Evolutionary conservation across 1,140 invertebrate species (phyloP), one percentile per base, ranked within the genome.

Genomic region (Conus ventricosus): DNA sequence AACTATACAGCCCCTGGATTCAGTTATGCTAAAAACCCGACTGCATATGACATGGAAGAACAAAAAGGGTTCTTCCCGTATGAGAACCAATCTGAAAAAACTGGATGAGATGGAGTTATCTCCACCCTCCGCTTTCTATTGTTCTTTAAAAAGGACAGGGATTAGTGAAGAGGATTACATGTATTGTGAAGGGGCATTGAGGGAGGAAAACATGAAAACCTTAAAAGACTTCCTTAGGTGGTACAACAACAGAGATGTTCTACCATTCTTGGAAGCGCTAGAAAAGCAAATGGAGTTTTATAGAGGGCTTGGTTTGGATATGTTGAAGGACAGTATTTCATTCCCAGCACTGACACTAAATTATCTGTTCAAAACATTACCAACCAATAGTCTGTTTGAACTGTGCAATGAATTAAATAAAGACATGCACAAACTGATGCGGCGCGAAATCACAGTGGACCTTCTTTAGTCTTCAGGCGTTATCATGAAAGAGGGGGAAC

Each of bases 1-100:
- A 75, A 88, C 25, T 92, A 84, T 78, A 55, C 91, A 15, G 88
- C 91, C 20, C 90, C 92, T 0, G 90, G 90, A 60, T 84, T 84
- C 10, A 39, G 20, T 13, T 91, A 91, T 51, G n/a, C 76, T 23
- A 63, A 87, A 39, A 92, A 91, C 85, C 63, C 91, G 7, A 90
- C 89, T 27, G 90, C 92, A 0, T 92, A 87, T 71, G 82, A 89
- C 7, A 88, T 91, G 13, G 25, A 23, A 39, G 89, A 90, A 85
- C 23, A 85, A 25, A 91, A 93, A 76, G 89, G 90, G 2, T 88
- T 88, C 80, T 92, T 91, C 60, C 91, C 90, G 0, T 92, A 92
- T 67, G 89, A 91, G 88, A 2, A 88, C 84, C 10, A n/a, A 63
- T 39, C n/a, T 89, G 3, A 78, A 89, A 1, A 80, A 87, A 87